Evolutionary conservation across 2,113 vertebrate genomes (phyloP).

Genomic region (Eublepharis macularius): DNA sequence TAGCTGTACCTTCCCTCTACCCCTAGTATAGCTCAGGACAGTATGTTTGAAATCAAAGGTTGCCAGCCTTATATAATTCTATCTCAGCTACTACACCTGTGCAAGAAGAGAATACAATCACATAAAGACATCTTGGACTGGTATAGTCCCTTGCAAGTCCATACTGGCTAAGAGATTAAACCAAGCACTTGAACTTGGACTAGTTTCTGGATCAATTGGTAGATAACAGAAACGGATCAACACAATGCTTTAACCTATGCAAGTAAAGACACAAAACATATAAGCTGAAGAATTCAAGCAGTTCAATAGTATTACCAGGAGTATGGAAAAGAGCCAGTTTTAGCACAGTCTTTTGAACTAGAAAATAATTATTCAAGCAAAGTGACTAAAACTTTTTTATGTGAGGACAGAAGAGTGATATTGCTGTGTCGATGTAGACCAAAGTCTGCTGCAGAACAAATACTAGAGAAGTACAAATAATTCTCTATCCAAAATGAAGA

Average conservation of each 20-base stretch:
- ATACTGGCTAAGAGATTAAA: background rate
- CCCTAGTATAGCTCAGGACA: background rate
- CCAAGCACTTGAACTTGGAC: background rate
- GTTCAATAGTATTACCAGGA: conserved; percentile 8
- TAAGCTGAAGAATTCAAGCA: background rate
- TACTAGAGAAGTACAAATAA: conserved; percentile 73
- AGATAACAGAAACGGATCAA: background rate
- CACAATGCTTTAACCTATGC: conserved; percentile 6
- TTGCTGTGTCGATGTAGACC: conserved; percentile 79
- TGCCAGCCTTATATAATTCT: background rate
- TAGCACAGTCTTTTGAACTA: conserved; percentile 18
- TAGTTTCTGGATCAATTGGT: background rate
- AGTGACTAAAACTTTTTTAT: conserved; percentile 32
- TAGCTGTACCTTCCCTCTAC: background rate
- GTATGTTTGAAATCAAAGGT: background rate
- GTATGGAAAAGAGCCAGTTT: conserved; percentile 19
- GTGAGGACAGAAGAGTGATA: conserved; percentile 67
- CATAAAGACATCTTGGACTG: background rate
- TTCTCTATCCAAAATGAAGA: conserved; percentile 64
- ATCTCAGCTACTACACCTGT: background rate
- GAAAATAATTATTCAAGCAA: conserved; percentile 27
- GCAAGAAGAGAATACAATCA: background rate
- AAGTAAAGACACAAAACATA: conserved; percentile 14
- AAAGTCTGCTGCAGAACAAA: conserved; percentile 89
- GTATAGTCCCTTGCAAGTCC: background rate